Conservation (phyloP, 1,140 invertebrate genomes). For the Leptopilina clavipes region DNA sequence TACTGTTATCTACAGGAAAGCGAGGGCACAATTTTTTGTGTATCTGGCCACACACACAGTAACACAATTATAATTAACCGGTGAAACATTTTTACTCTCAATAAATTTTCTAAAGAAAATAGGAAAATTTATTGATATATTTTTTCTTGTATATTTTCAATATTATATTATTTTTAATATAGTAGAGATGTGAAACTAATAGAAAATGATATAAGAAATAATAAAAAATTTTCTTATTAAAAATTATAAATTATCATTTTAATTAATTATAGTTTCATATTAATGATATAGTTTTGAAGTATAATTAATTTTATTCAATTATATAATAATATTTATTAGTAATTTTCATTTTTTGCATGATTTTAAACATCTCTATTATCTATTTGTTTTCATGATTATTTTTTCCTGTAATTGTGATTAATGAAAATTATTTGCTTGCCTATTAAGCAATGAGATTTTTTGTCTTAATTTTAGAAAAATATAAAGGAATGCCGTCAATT, state of each 20-base stretch:
- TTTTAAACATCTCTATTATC: slow-evolving; percentile 8
- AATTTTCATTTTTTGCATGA: neutral
- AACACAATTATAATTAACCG: slow-evolving; percentile 55
- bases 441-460: neutral
- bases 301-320: neutral
- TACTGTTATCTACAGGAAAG: slow-evolving; percentile 35
- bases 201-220: too few species aligned
- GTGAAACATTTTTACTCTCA: neutral
- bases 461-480: neutral
- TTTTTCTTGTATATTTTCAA: neutral
- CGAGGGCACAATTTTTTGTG: slow-evolving; percentile 32
- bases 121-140: too few species aligned
- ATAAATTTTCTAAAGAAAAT: too few species aligned
- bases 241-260: too few species aligned
- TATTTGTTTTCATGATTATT: neutral
- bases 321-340: neutral
- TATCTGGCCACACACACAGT: slow-evolving; percentile 65
- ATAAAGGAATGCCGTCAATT: neutral
- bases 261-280: too few species aligned
- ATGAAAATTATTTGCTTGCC: neutral
- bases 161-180: neutral
- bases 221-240: too few species aligned
- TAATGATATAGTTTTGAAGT: too few species aligned
- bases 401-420: neutral
- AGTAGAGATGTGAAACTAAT: neutral